Base-by-base conservation (phyloP, 2,113 vertebrate species). In the Pseudopodoces humilis region DNA sequence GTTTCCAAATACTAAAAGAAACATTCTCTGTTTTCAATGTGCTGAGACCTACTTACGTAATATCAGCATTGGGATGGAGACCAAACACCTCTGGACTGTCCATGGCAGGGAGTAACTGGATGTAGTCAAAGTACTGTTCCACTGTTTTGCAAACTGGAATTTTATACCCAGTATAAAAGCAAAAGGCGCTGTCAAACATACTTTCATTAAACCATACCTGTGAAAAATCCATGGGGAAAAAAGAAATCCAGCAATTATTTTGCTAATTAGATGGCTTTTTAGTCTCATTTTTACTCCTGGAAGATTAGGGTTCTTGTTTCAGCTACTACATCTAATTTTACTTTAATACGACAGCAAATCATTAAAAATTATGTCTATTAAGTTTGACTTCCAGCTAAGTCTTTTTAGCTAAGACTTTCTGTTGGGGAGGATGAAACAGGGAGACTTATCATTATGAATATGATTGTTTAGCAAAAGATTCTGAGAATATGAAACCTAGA, bases 21-120 rank as follows among this genome's bases (percentile, higher is more conserved):
- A 68, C 1, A 0, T 59, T 74, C 35, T 67, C 46, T 20, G 8
- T 30, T 64, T 88, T 81, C 53, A 75, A 3, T 76, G 41, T 22
- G 22, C 56, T 67, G 41, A 88, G 82, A 83, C 17, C 52, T 53
- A 96, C 98, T 97, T 94, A 98, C 97, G 95, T 98, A 94, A 98
- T 98, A 83, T 98, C 97, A 23, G 98, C 98, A 33, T 98, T 98
- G 50, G 98, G 96, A 82, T 98, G 98, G 33, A 98, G 98, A 71
- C 98, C 98, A 94, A 98, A 98, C 86, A 98, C 98, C 88, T 98
- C 97, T 6, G 98, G 98, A 78, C 95, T 98, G 78, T 98, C 98
- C 59, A 98, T 78, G 24, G 95, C 85, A 49, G 98, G 98, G 65
- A 98, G 88, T 25, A 96, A 97, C 85, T 98, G 97, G 91, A 98